A percentile compares a stretch with the other conserved stretches of the same genome.
Evolutionary conservation across 2,797 vertebrate genomes (phyloP).

Genomic region (Danio albolineatus): DNA sequence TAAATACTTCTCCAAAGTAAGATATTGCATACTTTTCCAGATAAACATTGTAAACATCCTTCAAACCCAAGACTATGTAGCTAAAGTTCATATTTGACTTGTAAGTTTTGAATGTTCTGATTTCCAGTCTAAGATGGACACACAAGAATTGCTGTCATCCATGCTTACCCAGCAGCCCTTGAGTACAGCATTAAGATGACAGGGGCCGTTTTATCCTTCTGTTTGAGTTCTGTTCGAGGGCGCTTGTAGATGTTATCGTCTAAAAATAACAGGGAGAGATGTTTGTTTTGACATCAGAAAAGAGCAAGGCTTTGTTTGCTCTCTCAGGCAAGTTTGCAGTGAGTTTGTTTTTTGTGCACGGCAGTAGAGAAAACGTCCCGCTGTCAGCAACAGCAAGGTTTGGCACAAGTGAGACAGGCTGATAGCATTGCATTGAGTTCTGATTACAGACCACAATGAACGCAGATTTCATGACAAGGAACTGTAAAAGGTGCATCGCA

Average conservation of each 20-base stretch:
- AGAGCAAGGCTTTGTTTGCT: constrained; percentile 67
- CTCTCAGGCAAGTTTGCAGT: constrained; percentile 66
- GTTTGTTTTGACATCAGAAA: constrained; percentile 66
- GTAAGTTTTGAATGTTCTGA: not conserved
- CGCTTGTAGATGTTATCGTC: constrained; percentile 47
- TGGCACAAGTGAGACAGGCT: constrained; percentile 49
- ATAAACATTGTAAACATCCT: not conserved
- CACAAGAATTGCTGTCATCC: constrained; percentile 20
- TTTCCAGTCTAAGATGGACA: constrained; percentile 5
- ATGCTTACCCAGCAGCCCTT: not conserved
- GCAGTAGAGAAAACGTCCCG: constrained; percentile 56
- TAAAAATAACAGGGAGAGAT: constrained; percentile 62
- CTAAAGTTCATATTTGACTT: not conserved
- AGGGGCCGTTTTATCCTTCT: constrained; percentile 22
- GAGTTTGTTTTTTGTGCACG: constrained; percentile 60
- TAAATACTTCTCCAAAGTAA: too few relatives aligned
- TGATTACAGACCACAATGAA: not conserved
- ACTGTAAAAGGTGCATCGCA: not conserved
- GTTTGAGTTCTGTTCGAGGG: constrained; percentile 24
- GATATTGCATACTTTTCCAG: too few relatives aligned
- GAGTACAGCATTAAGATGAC: constrained; percentile 21
- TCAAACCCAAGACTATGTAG: not conserved
- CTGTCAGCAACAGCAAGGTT: constrained; percentile 55
- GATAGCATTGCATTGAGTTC: not conserved
- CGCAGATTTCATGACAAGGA: too few relatives aligned